Evolutionary conservation across 2,113 vertebrate genomes (phyloP).

Genomic region (Lycaon pictus): DNA sequence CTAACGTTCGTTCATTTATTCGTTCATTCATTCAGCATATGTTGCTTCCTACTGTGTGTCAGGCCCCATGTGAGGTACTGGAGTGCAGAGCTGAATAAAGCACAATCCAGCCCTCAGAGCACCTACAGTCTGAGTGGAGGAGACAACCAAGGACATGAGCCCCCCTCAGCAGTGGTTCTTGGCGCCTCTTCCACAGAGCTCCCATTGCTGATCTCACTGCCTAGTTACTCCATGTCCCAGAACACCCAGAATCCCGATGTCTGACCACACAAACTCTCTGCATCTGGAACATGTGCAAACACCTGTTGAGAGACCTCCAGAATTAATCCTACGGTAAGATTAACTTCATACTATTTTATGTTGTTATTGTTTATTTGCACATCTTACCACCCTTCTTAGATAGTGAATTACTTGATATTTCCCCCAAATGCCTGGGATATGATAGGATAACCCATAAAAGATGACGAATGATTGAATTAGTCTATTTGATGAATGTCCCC

Average conservation of each 20-base stretch:
- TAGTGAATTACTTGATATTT: constrained; percentile 4
- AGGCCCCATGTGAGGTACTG: background rate
- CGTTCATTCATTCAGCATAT: background rate
- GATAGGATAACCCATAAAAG: background rate
- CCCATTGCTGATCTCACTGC: background rate
- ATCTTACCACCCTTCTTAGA: background rate
- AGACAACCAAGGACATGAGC: background rate
- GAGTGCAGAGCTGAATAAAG: background rate
- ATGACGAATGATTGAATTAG: background rate
- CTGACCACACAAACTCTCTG: background rate
- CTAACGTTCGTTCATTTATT: background rate
- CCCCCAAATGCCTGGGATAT: background rate
- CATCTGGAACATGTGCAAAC: background rate
- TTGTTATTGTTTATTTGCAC: background rate
- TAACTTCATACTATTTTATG: background rate
- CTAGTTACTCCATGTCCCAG: background rate
- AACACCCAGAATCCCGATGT: background rate
- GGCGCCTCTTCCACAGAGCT: background rate
- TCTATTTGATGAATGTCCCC: background rate
- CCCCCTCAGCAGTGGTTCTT: background rate
- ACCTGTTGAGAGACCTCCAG: background rate
- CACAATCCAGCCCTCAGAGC: background rate
- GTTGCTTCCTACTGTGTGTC: constrained; percentile 17
- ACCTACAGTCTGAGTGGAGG: background rate
- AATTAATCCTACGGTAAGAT: background rate